Base-by-base conservation (phyloP, 1,140 invertebrate species). In the Orius laevigatus region DNA sequence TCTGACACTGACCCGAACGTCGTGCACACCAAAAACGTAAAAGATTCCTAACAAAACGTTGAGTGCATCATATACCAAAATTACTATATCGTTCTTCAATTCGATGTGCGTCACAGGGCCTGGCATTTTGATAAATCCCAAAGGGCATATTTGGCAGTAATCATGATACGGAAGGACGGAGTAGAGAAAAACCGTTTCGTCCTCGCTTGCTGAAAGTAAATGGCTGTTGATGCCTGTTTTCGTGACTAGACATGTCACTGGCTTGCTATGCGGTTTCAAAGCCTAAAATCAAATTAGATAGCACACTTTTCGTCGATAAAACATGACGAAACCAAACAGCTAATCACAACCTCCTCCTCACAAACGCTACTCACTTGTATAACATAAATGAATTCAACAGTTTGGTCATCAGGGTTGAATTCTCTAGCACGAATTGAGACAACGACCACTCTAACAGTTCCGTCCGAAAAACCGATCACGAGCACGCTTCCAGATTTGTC, bases 131-230 rank as follows among this genome's bases (percentile, higher is more conserved):
- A 82, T 65, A 47, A 74, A 82, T 1, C 81, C 79, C 36, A 84
- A 68, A 15, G 78, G 74, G 12, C 66, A 46, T 25, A 84, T 59
- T 11, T 18, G 48, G 2, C 55, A 15, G 34, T 50, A 48, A 6
- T 48, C 38, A n/a, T 48, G 16, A 6, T 16, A 32, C 14, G 60
- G 44, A 9, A 66, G 49, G 5, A 78, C 41, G n/a, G 60, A 51
- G 55, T 78, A 81, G 43, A 78, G 60, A 54, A 84, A 84, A 53
- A 84, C 70, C 2, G 76, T 78, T 19, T 57, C 60, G 60, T 84
- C 81, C 44, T 74, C 65, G 46, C 73, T 69, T 8, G 73, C 76
- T 0, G 72, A 78, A 0, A 81, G 64, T 1, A 84, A 25, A 8
- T 25, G 54, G 39, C 81, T 43, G 1, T 59, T 70, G 45, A 70